These are phyloP conservation scores for Dicyrtoma fusca DNA, from an alignment of 2,888 invertebrate genomes.

Conservation along the genomic window DNA sequence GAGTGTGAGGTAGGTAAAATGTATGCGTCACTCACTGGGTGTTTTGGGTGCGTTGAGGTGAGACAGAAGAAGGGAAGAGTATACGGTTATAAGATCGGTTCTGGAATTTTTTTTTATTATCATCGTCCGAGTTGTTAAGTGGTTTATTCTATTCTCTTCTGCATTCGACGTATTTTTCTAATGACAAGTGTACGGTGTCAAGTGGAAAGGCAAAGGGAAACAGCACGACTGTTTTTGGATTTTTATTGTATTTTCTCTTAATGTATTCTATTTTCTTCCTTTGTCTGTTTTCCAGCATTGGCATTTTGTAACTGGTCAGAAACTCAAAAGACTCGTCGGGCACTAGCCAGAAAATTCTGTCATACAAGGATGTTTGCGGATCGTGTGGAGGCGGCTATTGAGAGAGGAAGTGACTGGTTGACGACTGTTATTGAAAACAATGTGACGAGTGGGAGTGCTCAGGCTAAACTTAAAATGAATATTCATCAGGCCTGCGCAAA, in stretches of 20 bases:
- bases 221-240: too few relatives aligned
- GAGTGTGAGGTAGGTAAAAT: too few relatives aligned
- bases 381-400: constrained; percentile 44
- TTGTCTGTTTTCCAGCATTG: constrained; percentile 66
- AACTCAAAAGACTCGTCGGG: constrained; percentile 76
- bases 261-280: constrained; percentile 6
- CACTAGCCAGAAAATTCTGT: constrained; percentile 77
- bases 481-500: constrained; percentile 77
- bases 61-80: too few relatives aligned
- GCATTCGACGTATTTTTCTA: too few relatives aligned
- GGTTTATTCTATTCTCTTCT: too few relatives aligned
- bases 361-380: constrained; percentile 54
- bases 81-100: too few relatives aligned
- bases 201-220: too few relatives aligned
- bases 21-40: too few relatives aligned
- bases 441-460: constrained; percentile 17
- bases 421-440: constrained; percentile 37
- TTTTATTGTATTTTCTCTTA: not conserved
- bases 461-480: constrained; percentile 68
- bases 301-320: constrained; percentile 88
- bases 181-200: too few relatives aligned
- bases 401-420: constrained; percentile 41
- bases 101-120: too few relatives aligned
- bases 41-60: too few relatives aligned
- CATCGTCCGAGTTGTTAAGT: too few relatives aligned